Percentiles rank a stretch among this genome's conserved stretches.
Conservation (phyloP, 2,113 vertebrate species). For the Mustelus asterias region DNA sequence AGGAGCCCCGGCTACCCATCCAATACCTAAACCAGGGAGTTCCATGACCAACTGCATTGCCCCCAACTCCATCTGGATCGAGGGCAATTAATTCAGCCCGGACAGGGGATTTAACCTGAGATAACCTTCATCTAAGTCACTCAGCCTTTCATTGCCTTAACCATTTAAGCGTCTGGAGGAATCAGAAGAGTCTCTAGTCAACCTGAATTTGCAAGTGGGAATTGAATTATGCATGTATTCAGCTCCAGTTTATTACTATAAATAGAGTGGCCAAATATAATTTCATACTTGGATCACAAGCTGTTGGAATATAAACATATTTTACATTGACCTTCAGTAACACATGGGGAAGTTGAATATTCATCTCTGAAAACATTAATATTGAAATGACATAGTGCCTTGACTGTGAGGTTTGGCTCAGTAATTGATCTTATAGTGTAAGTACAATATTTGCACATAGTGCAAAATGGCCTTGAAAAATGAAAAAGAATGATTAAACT, state of each 20-base stretch:
- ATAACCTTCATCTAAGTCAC: not conserved
- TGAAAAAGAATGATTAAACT: not conserved
- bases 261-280: slow-evolving; percentile 6
- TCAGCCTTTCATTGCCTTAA: not conserved
- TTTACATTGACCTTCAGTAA: not conserved
- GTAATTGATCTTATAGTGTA: not conserved
- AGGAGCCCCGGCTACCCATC: not conserved
- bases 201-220: not conserved
- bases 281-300: not conserved
- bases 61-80: not conserved
- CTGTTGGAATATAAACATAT: not conserved
- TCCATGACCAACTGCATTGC: not conserved
- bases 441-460: not conserved
- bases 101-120: not conserved
- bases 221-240: not conserved
- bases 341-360: not conserved
- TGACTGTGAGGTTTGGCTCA: not conserved
- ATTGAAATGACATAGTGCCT: not conserved
- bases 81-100: not conserved
- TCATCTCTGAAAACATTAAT: not conserved
- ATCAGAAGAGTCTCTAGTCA: not conserved
- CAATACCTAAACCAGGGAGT: not conserved
- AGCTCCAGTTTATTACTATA: not conserved
- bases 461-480: not conserved
- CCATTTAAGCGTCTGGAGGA: not conserved